These are phyloP conservation scores for Siniperca scherzeri DNA, from an alignment of 2,797 vertebrate species.

Conservation along the genomic window DNA sequence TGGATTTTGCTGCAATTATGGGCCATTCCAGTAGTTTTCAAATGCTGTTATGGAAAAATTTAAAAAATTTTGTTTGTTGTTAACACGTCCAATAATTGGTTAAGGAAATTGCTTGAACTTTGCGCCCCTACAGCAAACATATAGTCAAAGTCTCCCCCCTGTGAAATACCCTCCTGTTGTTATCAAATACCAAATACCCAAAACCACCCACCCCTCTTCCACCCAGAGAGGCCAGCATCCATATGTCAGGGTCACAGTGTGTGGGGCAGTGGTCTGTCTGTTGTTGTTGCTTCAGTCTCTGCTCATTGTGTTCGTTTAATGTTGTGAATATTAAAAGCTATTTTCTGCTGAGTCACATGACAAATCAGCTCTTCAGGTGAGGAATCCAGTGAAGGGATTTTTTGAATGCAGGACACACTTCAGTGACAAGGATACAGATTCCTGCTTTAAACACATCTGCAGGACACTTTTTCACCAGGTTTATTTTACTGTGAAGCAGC, in stretches of 20 bases:
- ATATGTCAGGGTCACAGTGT: constrained; percentile 65
- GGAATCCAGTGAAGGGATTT: neutral
- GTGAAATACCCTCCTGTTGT: constrained; percentile 61
- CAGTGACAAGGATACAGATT: no score
- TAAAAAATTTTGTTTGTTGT: neutral
- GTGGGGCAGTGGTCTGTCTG: constrained; percentile 27
- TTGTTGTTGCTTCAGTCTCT: constrained; percentile 19
- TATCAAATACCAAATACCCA: constrained; percentile 59
- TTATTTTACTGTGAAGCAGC: neutral
- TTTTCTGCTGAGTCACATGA: neutral
- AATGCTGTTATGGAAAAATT: neutral
- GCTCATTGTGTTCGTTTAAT: constrained; percentile 2
- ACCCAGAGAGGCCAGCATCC: constrained; percentile 49
- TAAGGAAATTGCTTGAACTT: neutral
- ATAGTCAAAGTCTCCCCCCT: neutral
- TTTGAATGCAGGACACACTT: no score
- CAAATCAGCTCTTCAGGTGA: neutral
- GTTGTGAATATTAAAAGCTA: neutral
- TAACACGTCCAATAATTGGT: neutral
- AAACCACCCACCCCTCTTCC: constrained; percentile 38
- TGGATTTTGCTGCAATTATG: neutral
- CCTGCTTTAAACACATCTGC: neutral
- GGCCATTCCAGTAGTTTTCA: neutral
- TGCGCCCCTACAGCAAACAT: neutral
- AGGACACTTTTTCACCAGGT: neutral